phyloP scores from a whole-genome alignment of 2,888 invertebrate species.

The Anoplius nigerrimus region DNA sequence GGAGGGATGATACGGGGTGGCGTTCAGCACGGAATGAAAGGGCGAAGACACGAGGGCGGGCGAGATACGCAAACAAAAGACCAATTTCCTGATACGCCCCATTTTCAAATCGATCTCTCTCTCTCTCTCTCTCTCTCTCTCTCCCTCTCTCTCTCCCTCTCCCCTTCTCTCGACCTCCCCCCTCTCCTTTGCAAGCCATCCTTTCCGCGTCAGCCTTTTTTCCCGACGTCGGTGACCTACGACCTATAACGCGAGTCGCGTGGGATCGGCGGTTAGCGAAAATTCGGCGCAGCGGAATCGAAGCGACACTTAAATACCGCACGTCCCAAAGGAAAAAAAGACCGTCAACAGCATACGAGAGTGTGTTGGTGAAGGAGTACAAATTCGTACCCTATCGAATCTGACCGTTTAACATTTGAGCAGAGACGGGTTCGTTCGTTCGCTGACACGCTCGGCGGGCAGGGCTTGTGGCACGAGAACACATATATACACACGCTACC shows the following conservation, averaged over 20 bases:
- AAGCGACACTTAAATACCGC: too few species aligned
- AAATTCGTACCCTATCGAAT: too few species aligned
- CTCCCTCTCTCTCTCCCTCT: background rate
- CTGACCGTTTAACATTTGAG: too few species aligned
- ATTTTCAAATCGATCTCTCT: conserved; percentile 29
- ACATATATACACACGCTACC: too few species aligned
- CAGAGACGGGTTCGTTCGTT: too few species aligned
- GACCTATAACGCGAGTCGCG: conserved; percentile 31
- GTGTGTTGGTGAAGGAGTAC: too few species aligned
- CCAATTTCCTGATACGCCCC: conserved; percentile 23
- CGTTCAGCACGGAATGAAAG: conserved; percentile 1
- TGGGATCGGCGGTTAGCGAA: conserved; percentile 4
- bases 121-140: background rate
- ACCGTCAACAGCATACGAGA: too few species aligned
- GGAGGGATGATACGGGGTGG: too few species aligned
- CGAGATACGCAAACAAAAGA: conserved; percentile 11
- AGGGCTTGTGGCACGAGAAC: too few species aligned
- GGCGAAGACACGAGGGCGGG: conserved; percentile 1
- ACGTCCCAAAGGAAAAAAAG: too few species aligned
- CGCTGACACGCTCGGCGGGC: too few species aligned
- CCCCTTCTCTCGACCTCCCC: background rate
- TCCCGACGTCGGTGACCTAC: conserved; percentile 18
- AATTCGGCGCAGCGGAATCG: conserved; percentile 3
- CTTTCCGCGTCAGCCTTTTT: background rate
- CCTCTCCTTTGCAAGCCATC: background rate